Evolutionary conservation across 2,113 vertebrate species (phyloP).

Genomic region (Pangasianodon hypophthalmus): DNA sequence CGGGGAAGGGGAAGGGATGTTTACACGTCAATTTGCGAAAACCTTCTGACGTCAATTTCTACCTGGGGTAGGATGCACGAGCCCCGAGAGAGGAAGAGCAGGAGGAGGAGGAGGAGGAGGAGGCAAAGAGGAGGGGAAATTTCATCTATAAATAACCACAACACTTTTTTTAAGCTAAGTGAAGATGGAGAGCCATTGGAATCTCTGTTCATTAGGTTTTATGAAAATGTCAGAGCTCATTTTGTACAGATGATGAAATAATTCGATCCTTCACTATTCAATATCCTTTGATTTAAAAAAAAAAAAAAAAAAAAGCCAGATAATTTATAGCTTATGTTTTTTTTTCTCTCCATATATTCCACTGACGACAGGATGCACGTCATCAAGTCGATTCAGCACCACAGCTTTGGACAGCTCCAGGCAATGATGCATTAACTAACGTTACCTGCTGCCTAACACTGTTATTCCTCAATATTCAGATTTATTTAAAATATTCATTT

Average conservation of each 20-base stretch:
- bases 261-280: not conserved
- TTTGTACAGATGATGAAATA: not conserved
- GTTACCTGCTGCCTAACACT: not conserved
- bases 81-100: slow-evolving; percentile 65
- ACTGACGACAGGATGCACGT: slow-evolving; percentile 30
- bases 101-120: slow-evolving; percentile 41
- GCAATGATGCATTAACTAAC: not conserved
- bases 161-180: slow-evolving; percentile 24
- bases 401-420: slow-evolving; percentile 47
- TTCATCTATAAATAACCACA: slow-evolving; percentile 70
- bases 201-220: not conserved
- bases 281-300: not conserved
- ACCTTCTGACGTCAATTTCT: slow-evolving; percentile 88
- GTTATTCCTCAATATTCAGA: not conserved
- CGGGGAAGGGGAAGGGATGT: slow-evolving; percentile 69
- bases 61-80: slow-evolving; percentile 78
- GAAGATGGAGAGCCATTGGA: slow-evolving; percentile 31
- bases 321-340: not conserved
- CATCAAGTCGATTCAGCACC: slow-evolving; percentile 51
- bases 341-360: too few species aligned
- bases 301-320: not conserved
- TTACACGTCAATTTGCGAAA: slow-evolving; percentile 89
- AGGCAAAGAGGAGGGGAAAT: slow-evolving; percentile 23
- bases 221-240: not conserved
- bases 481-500: not conserved